Base-by-base conservation (phyloP, 2,888 invertebrate genomes). In the Tiphia femorata region DNA sequence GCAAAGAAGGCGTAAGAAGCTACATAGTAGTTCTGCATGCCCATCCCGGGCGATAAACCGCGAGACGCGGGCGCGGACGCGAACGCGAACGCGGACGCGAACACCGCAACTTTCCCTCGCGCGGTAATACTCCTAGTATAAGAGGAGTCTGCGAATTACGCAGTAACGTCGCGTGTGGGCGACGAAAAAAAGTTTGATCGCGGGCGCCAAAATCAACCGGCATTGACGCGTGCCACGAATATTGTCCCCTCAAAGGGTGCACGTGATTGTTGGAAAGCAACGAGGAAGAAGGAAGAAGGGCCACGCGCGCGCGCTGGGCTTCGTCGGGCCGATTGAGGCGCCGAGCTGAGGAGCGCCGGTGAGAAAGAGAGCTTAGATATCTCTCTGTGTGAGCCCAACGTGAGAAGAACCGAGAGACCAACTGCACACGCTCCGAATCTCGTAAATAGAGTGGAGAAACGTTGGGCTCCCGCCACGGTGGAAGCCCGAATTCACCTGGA, bases 101-200 rank as follows among this genome's bases (percentile, higher is more conserved):
- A 8, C 23, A 12, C 10, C 23, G 14, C 6, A 23, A 5, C 10
- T 23, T 16, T 19, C 12, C 14, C 19, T 37, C 27, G 35, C 48
- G 25, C 7, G 20, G 52, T 20, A 33, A 10, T 19, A 33, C 38
- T 20, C 6, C 41, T 19, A 3, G 50, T 21, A 50, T 30, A 8
- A 25, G 25, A 25, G 25, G 30, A 30, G 41, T 33, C 42, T 48
- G n/a, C 50, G 41, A 61, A 67, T 61, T 67, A 66, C 66, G 67
- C 58, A 66, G 67, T 66, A 58, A 60, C 63, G 66, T 67, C 56
- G 49, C 56, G 63, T 51, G 54, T 65, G 51, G 53, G 58, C 55
- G 60, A 53, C 50, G 53, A 20, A 43, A 30, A 41, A n/a, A 27
- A 47, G 55, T 47, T 49, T 20, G 38, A 23, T 7, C 30, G 14